These are phyloP conservation scores for Gracilinanus agilis DNA, from an alignment of 2,113 vertebrate genomes.

Conservation along the genomic window DNA sequence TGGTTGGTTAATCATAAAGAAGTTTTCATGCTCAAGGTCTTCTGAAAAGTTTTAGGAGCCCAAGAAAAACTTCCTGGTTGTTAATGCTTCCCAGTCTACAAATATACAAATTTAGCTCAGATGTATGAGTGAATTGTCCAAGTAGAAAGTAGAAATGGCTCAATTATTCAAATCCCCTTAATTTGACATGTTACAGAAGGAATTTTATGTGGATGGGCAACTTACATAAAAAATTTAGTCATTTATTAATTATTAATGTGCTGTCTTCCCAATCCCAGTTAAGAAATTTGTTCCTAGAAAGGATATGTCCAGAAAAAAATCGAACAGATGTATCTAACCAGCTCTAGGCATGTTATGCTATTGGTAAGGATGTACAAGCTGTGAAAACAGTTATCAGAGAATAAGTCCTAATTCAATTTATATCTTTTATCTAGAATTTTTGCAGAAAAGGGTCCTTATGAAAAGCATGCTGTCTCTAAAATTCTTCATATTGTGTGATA, in stretches of 20 bases:
- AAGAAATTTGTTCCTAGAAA: slow-evolving; percentile 94
- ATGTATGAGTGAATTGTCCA: slow-evolving; percentile 94
- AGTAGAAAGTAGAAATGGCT: slow-evolving; percentile 92
- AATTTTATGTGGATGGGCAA: slow-evolving; percentile 92
- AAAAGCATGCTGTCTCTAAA: slow-evolving; percentile 96
- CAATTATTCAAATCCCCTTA: slow-evolving; percentile 95
- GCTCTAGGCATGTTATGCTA: slow-evolving; percentile 95
- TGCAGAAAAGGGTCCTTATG: slow-evolving; percentile 83
- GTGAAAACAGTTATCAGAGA: slow-evolving; percentile 97
- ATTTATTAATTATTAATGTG: slow-evolving; percentile 92
- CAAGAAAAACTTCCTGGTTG: slow-evolving; percentile 93
- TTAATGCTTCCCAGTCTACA: slow-evolving; percentile 93
- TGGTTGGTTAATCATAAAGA: slow-evolving; percentile 91
- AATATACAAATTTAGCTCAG: slow-evolving; percentile 93
- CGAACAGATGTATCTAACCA: slow-evolving; percentile 92
- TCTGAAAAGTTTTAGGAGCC: slow-evolving; percentile 90
- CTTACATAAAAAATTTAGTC: slow-evolving; percentile 87
- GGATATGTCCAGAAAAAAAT: slow-evolving; percentile 93
- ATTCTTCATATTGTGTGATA: slow-evolving; percentile 99
- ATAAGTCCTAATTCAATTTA: slow-evolving; percentile 94
- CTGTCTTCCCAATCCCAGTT: slow-evolving; percentile 91
- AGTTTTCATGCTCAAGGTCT: slow-evolving; percentile 93
- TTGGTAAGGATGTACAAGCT: slow-evolving; percentile 96
- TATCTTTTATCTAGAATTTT: slow-evolving; percentile 94
- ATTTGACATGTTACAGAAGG: slow-evolving; percentile 94